phyloP scores from a whole-genome alignment of 1,140 invertebrate genomes.

The Sycobia sp. region DNA sequence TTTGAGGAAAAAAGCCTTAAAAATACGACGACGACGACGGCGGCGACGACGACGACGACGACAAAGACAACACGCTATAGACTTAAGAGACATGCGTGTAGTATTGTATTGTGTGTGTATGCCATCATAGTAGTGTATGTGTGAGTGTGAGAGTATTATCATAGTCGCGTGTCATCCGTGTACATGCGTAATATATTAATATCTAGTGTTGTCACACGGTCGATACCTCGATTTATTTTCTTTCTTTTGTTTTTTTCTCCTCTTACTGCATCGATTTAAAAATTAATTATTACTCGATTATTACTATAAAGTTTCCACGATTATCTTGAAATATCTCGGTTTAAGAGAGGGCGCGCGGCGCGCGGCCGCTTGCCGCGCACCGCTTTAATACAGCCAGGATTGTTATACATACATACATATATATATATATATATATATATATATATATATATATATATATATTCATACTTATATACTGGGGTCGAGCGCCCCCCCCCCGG shows the following conservation, averaged over 20 bases:
- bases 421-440: too few species aligned
- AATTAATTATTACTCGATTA: conserved; percentile 46
- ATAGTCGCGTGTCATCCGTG: not conserved
- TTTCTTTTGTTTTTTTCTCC: too few species aligned
- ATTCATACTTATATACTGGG: too few species aligned
- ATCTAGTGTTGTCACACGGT: conserved; percentile 17
- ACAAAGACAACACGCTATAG: not conserved
- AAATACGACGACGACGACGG: conserved; percentile 31
- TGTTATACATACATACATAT: too few species aligned
- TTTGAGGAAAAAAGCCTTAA: conserved; percentile 38
- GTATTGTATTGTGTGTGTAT: conserved; percentile 11
- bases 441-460: too few species aligned
- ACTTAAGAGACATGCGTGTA: conserved; percentile 23
- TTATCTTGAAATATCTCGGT: conserved; percentile 42
- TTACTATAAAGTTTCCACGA: conserved; percentile 42
- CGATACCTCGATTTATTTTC: too few species aligned
- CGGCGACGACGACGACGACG: conserved; percentile 12
- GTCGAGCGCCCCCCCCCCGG: too few species aligned
- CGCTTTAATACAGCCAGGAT: too few species aligned
- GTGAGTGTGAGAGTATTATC: conserved; percentile 4
- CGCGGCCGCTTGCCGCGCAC: conserved; percentile 20
- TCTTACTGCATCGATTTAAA: conserved; percentile 31
- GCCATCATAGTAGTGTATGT: conserved; percentile 7
- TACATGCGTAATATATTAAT: not conserved
- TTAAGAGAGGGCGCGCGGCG: conserved; percentile 19